These are phyloP conservation scores for Caenorhabditis latens DNA, from an alignment of 1,140 invertebrate genomes.

Conservation along the genomic window DNA sequence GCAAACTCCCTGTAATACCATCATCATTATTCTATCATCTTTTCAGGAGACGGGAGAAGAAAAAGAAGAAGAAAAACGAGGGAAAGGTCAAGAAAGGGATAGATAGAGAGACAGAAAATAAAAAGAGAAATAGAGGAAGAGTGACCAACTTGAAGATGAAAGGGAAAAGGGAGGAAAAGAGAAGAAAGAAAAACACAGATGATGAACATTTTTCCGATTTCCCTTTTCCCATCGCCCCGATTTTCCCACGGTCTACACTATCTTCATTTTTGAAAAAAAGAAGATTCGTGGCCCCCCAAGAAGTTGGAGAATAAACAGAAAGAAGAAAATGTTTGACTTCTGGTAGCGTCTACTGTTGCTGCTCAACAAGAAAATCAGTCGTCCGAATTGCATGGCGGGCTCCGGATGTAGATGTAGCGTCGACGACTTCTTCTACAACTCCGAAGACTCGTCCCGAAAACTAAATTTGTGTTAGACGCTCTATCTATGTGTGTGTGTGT, in stretches of 20 bases:
- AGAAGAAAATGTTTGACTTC: slow-evolving; percentile 5
- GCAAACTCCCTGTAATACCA: slow-evolving; percentile 44
- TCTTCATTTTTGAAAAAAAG: background rate
- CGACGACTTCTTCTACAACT: slow-evolving; percentile 20
- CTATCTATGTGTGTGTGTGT: background rate
- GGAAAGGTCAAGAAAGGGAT: slow-evolving; percentile 48
- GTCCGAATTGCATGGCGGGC: slow-evolving; percentile 25
- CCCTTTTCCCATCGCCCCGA: background rate
- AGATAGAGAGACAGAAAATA: slow-evolving; percentile 12
- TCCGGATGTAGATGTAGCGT: slow-evolving; percentile 50
- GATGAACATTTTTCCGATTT: slow-evolving; percentile 54
- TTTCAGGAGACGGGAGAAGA: slow-evolving; percentile 17
- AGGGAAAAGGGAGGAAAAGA: slow-evolving; percentile 51
- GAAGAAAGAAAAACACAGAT: slow-evolving; percentile 46
- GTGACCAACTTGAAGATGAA: slow-evolving; percentile 49
- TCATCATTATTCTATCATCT: slow-evolving; percentile 18
- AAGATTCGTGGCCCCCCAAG: background rate
- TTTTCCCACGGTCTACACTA: slow-evolving; percentile 21
- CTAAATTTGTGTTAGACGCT: slow-evolving; percentile 55
- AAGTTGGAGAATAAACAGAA: background rate
- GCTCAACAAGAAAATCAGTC: slow-evolving; percentile 44
- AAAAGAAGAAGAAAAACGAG: background rate
- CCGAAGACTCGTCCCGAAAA: slow-evolving; percentile 41
- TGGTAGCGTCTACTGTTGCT: background rate
- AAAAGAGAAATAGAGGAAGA: slow-evolving; percentile 20